phyloP scores from a whole-genome alignment of 2,888 invertebrate genomes.

The Calliphora vomitoria region DNA sequence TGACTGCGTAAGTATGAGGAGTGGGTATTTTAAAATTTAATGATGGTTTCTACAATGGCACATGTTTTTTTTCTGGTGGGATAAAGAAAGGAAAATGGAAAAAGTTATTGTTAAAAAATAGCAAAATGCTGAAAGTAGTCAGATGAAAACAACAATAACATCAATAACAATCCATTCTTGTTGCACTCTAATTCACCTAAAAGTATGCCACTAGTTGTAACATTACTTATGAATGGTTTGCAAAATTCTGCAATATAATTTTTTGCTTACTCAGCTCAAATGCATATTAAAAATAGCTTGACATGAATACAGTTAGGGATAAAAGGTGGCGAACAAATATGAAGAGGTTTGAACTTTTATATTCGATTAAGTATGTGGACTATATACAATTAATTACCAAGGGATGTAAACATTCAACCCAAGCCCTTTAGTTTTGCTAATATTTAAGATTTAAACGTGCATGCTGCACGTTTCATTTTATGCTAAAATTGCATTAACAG shows the following conservation, averaged over 20 bases:
- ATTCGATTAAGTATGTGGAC: too few relatives aligned
- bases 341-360: too few relatives aligned
- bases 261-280: not conserved
- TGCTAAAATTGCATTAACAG: too few relatives aligned
- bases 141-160: not conserved
- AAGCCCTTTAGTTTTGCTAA: too few relatives aligned
- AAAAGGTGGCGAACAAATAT: not conserved
- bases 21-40: too few relatives aligned
- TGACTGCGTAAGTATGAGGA: too few relatives aligned
- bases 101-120: not conserved
- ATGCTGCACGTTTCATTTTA: too few relatives aligned
- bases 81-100: not conserved
- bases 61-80: not conserved
- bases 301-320: not conserved
- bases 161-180: not conserved
- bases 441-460: too few relatives aligned
- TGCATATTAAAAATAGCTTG: not conserved
- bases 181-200: slow-evolving; percentile 21
- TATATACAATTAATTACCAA: too few relatives aligned
- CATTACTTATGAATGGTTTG: not conserved
- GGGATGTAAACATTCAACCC: too few relatives aligned
- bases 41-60: too few relatives aligned
- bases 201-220: slow-evolving; percentile 1
- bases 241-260: not conserved
- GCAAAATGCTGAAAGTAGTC: not conserved